Evolutionary conservation across 2,888 invertebrate genomes (phyloP), one percentile per base, ranked within the genome.

Genomic region (Papilio elwesi): DNA sequence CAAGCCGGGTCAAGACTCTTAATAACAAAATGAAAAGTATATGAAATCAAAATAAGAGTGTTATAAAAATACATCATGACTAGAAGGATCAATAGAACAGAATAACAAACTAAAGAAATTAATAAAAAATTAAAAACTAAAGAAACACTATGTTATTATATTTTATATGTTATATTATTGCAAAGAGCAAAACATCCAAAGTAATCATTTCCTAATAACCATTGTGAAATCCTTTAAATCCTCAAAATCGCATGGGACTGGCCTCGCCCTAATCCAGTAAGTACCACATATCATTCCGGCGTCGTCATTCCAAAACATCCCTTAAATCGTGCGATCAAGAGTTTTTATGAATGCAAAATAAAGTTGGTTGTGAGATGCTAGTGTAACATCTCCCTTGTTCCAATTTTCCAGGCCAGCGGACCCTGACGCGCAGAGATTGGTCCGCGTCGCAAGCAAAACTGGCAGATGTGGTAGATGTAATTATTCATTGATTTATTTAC

Each of bases 321-420:
- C 52, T 67, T 73, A 76, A 55, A 0, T 0, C 26, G 6, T 13
- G 7, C 0, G 0, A 9, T 10, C 43, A 57, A 51, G 26, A 13
- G 15, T 15, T 43, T 9, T 51, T 12, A 12, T 26, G 38, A 52
- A 15, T 62, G 71, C 47, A 51, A 8, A 26, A 49, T 57, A 38
- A 55, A 49, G 11, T 13, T 57, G 48, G 57, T 70, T 59, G 72
- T 64, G 74, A 48, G 65, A 67, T 65, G 65, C 74, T 68, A 49
- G 59, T 67, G 59, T 71, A 59, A 59, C 51, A 51, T 66, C 74
- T 78, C 83, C 87, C 86, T 86, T 83, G 86, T 90, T 90, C 88
- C 90, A 92, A 93, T 93, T 93, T 93, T 92, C 92, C 92, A 81
- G 90, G 78, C 82, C 91, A 90, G 80, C 82, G 91, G 82, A 75